phyloP scores from a whole-genome alignment of 2,113 vertebrate species.

The Caracal caracal region DNA sequence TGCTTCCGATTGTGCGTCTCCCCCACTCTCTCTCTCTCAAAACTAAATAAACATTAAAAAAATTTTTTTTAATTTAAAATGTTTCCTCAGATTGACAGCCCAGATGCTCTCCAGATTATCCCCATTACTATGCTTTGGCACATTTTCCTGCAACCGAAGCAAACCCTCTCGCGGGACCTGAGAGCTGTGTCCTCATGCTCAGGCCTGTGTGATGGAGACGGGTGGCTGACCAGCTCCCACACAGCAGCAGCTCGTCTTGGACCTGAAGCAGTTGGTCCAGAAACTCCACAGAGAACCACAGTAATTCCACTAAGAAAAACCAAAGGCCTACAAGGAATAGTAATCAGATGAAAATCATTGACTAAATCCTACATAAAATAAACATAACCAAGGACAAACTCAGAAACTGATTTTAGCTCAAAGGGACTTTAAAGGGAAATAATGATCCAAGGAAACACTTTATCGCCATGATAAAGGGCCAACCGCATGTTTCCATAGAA shows the following conservation, averaged over 20 bases:
- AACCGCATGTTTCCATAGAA: constrained; percentile 33
- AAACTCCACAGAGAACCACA: neutral
- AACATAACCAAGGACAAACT: constrained; percentile 48
- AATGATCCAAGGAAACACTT: constrained; percentile 49
- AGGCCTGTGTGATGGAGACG: neutral
- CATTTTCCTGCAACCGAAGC: neutral
- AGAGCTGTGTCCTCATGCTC: neutral
- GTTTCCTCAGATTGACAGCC: neutral
- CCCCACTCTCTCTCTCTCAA: too few species aligned
- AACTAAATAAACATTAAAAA: neutral
- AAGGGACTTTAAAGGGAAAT: constrained; percentile 61
- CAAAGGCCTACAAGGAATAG: neutral
- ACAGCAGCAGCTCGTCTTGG: neutral
- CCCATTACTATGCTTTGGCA: neutral
- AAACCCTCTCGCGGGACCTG: neutral
- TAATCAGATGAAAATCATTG: constrained; percentile 49
- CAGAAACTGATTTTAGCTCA: constrained; percentile 54
- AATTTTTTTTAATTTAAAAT: neutral
- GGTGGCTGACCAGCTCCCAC: neutral
- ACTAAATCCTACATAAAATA: constrained; percentile 61
- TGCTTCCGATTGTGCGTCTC: too few species aligned
- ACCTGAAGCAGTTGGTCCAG: neutral
- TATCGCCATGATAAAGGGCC: constrained; percentile 17
- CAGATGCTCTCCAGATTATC: neutral
- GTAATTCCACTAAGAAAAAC: neutral